Conservation (phyloP, 2,888 invertebrate species). For the Onthophagus sagittarius region DNA sequence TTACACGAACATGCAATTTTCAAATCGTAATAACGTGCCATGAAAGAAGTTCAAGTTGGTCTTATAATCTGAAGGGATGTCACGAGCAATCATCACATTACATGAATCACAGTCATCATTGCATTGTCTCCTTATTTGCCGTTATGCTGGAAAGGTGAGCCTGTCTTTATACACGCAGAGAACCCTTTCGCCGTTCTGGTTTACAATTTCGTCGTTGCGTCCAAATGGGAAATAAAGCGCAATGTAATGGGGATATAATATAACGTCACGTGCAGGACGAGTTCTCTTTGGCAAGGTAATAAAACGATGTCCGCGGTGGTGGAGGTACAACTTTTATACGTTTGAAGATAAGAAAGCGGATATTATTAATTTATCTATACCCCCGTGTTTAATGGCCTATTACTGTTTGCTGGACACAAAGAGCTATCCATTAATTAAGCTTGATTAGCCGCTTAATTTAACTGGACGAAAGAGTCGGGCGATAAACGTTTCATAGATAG, state of each 20-base stretch:
- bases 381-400: neutral
- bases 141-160: neutral
- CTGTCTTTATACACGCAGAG: neutral
- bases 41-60: neutral
- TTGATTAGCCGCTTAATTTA: neutral
- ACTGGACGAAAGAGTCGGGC: neutral
- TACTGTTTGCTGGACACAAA: neutral
- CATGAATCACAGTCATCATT: neutral
- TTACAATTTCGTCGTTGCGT: neutral
- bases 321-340: neutral
- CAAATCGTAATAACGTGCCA: neutral
- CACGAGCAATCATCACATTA: neutral
- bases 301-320: neutral
- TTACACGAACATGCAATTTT: neutral
- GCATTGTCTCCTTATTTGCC: neutral
- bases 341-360: neutral
- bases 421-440: neutral
- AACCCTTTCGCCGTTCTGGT: neutral
- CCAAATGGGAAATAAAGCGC: neutral
- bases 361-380: neutral
- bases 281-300: neutral
- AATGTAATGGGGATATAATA: neutral
- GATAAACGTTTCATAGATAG: neutral
- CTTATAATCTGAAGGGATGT: neutral
- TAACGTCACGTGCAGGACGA: neutral